Evolutionary conservation across 2,888 invertebrate species (phyloP).

Genomic region (Nematopogon swammerdamellus): DNA sequence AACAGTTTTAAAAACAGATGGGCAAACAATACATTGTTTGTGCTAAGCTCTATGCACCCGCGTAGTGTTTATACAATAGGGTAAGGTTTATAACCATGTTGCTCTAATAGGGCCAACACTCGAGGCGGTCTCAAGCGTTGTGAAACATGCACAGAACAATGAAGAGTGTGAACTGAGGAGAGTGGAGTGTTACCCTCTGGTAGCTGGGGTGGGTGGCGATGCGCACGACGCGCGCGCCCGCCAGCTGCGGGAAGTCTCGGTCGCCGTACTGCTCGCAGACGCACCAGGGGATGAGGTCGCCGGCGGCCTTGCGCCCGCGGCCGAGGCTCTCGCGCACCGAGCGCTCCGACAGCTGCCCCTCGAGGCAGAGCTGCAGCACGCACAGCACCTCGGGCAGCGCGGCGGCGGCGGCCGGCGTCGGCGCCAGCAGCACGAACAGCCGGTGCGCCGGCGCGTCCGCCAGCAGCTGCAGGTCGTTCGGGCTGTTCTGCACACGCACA

Average conservation of each 20-base stretch:
- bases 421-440: conserved; percentile 86
- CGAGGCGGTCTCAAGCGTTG: too few species aligned
- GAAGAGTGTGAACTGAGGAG: too few species aligned
- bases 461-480: conserved; percentile 97
- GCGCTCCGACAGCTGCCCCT: conserved; percentile 69
- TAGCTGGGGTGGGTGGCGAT: conserved; percentile 99
- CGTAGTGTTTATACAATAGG: too few species aligned
- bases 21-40: too few species aligned
- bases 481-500: conserved; percentile 71
- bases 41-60: too few species aligned
- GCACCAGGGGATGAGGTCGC: conserved; percentile 99
- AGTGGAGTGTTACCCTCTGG: conserved; percentile 65
- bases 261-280: conserved; percentile 96
- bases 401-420: conserved; percentile 69
- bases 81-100: too few species aligned
- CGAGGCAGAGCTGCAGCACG: conserved; percentile 81
- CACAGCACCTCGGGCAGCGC: conserved; percentile 89
- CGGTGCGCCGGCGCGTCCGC: conserved; percentile 99
- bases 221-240: conserved; percentile 89
- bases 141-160: too few species aligned
- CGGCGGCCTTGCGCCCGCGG: conserved; percentile 87
- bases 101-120: too few species aligned
- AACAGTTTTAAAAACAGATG: too few species aligned
- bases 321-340: conserved; percentile 61
- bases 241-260: conserved; percentile 84